Evolutionary conservation across 2,113 vertebrate genomes (phyloP), one percentile per base, ranked within the genome.

Genomic region (Percina caprodes): DNA sequence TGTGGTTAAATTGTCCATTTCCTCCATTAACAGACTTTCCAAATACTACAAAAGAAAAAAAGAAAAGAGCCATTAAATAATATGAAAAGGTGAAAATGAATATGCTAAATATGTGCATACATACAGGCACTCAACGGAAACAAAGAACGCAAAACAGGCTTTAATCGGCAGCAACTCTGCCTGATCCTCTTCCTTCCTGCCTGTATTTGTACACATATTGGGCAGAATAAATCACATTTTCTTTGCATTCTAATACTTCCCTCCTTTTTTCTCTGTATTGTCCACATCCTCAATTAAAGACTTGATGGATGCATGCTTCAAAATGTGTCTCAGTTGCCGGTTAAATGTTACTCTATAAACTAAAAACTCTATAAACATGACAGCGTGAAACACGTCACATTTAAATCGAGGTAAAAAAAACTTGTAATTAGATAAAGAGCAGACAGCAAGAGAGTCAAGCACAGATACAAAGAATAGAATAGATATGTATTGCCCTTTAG

Each of bases 401-500:
- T 23, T 1, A 62, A 80, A 69, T 14, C 1, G 5, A 85, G 39
- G 63, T 19, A 65, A 14, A 23, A 14, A 23, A 65, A 56, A 48
- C 66, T 30, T 23, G 18, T 16, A 56, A 23, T 7, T 33, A 14
- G 33, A 48, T 23, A 10, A 49, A 59, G 45, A 51, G 51, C 33
- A 33, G 60, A 55, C 19, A 15, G 18, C 13, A 42, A n/a, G 12
- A 35, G 60, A 49, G 21, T 30, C 42, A 63, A 62, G 21, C 39
- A 10, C 9, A 23, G 18, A 30, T n/a, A n/a, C 11, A 56, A 35
- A 24, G 35, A 79, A 23, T 6, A 56, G 30, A 67, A 23, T n/a
- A 13, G 30, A 21, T 80, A 15, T 15, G 23, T 71, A 74, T 80
- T 80, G 54, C 77, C 69, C 13, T 51, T 80, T 45, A 60, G 48